Evolutionary conservation across 2,888 invertebrate genomes (phyloP), one percentile per base, ranked within the genome.

Genomic region (Malthinus seriepunctatus): DNA sequence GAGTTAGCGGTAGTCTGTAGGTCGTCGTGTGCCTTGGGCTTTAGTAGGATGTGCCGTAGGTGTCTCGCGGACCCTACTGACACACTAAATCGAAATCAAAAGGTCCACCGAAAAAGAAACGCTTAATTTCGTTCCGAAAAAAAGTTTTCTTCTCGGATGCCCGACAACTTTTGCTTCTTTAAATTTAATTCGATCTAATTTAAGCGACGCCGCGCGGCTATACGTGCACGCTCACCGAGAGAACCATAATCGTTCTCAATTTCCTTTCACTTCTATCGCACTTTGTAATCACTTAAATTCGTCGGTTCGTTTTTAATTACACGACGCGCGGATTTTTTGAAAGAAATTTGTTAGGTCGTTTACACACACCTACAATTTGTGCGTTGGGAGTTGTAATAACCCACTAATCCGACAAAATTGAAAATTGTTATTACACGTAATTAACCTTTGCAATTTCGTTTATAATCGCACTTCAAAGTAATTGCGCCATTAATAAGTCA

Each of bases 1-100:
- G 53, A 66, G 65, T 58, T 67, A 67, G 67, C 67, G 67, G 67
- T 66, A 62, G 62, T 66, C 67, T 65, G 61, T 66, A 66, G 67
- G 67, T 67, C 67, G 67, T 54, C 58, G 48, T 32, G 48, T 51
- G 63, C 63, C 67, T 63, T 56, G 62, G 63, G 66, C 66, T 53
- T 47, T 35, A 52, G 51, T 57, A 63, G 62, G 65, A 65, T 65
- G 58, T 62, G 49, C 52, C 49, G 56, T 54, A 50, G 56, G 59
- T 60, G 60, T 60, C 51, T 46, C 55, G 47, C 44, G 37, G 51
- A 62, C 53, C 59, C 63, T 59, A 63, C 63, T 64, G 63, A 64
- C 63, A 64, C 59, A 64, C 63, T 60, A 64, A 61, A 58, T 48
- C 46, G 37, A 45, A 39, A 50, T 32, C 32, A 50, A 39, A 50